Evolutionary conservation across 2,113 vertebrate species (phyloP).

Genomic region (Trichechus manatus): DNA sequence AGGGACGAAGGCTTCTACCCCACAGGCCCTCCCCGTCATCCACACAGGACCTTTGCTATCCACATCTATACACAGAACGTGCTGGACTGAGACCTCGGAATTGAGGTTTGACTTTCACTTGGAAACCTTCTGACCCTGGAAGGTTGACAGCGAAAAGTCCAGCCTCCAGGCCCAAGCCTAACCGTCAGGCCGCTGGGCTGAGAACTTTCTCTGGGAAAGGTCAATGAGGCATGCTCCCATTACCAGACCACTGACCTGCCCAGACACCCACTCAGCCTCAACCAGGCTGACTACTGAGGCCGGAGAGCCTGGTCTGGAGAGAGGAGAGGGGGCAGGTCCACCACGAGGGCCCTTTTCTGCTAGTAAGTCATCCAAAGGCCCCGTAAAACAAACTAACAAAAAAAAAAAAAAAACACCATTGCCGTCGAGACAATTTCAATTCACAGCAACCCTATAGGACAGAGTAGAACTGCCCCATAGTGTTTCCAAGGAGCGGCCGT

Average conservation of each 20-base stretch:
- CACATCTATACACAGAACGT: neutral
- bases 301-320: neutral
- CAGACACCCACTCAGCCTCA: neutral
- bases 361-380: neutral
- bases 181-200: neutral
- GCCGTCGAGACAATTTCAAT: no score
- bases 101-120: neutral
- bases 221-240: neutral
- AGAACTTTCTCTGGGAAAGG: neutral
- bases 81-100: neutral
- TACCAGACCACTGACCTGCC: neutral
- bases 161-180: neutral
- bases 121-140: neutral
- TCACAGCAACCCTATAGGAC: no score
- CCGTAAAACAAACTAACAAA: no score
- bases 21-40: rapidly evolving
- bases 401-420: no score
- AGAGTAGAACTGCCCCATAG: no score
- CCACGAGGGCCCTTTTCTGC: neutral
- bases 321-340: neutral
- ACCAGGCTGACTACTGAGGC: neutral
- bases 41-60: neutral
- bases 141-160: neutral
- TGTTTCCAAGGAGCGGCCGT: no score
- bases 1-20: no score